Evolutionary conservation across 2,113 vertebrate genomes (phyloP), one percentile per base, ranked within the genome.

Genomic region (Circaetus gallicus): DNA sequence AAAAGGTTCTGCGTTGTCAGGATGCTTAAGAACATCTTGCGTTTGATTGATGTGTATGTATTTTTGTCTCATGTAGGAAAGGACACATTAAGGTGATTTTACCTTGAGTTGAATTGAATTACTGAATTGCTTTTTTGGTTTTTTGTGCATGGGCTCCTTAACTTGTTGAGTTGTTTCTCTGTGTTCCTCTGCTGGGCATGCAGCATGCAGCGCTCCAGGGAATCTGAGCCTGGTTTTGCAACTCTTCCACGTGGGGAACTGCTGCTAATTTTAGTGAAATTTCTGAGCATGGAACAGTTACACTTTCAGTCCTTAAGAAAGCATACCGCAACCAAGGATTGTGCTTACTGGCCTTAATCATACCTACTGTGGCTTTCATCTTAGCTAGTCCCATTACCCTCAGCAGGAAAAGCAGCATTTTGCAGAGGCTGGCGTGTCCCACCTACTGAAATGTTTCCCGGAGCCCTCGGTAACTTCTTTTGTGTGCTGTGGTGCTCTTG

Each of bases 391-490:
- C 49, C 22, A 0, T 76, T 59, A 3, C 74, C 45, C 82, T 74
- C 34, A 12, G 70, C 78, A 63, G 78, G 65, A 42, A 6, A 1
- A 63, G 85, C 65, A 63, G 47, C 38, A 2, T 52, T 59, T 5
- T 0, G 16, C n/a, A 13, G 74, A 28, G 85, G 14, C 1, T 17
- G 16, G 70, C 49, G n/a, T 49, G 16, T 92, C 63, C 72, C 45
- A 42, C 49, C 62, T 32, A 0, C 1, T 1, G 43, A 26, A 32
- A 6, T 5, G 32, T 25, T 49, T 53, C 19, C 65, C 0, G 0
- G 47, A 56, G 74, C 70, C 76, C 62, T 28, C 0, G 21, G 49
- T 40, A 10, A 12, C 43, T 40, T 26, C 28, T 3, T 13, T n/a
- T 6, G 65, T 12, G 38, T 0, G 0, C 25, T 7, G 2, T 3